Conservation (phyloP, 2,113 vertebrate genomes). For the Ailurus styani region DNA sequence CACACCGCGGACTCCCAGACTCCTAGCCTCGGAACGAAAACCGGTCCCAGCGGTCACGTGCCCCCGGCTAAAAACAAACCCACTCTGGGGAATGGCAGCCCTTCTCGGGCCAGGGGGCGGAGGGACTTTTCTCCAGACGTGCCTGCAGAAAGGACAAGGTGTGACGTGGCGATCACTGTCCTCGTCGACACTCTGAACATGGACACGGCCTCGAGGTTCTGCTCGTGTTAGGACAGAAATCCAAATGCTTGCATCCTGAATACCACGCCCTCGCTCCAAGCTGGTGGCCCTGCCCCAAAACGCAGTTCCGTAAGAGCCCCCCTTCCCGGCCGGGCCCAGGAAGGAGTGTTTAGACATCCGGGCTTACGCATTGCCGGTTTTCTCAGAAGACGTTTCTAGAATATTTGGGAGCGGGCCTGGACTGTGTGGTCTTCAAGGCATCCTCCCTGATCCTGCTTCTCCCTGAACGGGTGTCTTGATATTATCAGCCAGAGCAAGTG, state of each 20-base stretch:
- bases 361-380: not conserved
- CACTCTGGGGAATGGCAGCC: fast-evolving
- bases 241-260: fast-evolving
- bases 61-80: not conserved
- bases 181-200: fast-evolving
- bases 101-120: not conserved
- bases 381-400: not conserved
- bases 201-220: not conserved
- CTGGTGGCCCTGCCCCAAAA: not conserved
- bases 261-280: fast-evolving
- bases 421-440: not conserved
- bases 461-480: not conserved
- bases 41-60: not conserved
- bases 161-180: fast-evolving
- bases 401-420: not conserved
- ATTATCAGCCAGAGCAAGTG: fast-evolving
- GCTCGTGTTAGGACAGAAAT: fast-evolving
- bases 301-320: not conserved
- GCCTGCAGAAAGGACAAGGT: fast-evolving
- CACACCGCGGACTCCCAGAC: not conserved
- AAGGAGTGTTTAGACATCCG: not conserved
- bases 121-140: not conserved
- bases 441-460: fast-evolving
- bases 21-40: not conserved
- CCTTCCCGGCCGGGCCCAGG: not conserved